phyloP scores from a whole-genome alignment of 2,113 vertebrate species.

The Phaethon lepturus region DNA sequence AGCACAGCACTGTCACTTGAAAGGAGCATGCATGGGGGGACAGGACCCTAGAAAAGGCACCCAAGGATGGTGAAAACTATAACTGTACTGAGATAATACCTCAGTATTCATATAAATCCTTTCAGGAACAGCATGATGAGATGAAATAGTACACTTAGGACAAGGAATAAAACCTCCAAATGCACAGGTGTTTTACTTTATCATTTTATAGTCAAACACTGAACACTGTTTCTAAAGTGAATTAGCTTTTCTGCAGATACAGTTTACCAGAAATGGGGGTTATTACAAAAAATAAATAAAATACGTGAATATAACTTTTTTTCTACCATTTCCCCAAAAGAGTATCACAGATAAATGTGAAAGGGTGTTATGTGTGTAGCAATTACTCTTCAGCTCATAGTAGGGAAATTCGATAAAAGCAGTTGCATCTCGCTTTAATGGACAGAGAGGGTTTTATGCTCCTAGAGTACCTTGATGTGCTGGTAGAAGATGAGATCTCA shows the following conservation, averaged over 20 bases:
- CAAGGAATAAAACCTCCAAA: neutral
- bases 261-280: neutral
- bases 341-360: neutral
- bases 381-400: neutral
- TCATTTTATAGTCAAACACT: neutral
- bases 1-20: neutral
- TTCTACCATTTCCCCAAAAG: neutral
- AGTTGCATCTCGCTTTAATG: neutral
- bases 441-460: neutral
- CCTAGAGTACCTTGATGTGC: neutral
- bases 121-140: neutral
- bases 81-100: neutral
- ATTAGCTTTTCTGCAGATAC: neutral
- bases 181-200: neutral
- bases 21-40: neutral
- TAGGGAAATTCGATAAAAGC: neutral
- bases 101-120: neutral
- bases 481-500: neutral
- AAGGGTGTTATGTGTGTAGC: rapidly evolving
- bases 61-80: neutral
- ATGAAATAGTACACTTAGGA: neutral
- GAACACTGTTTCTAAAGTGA: neutral
- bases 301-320: neutral
- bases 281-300: neutral
- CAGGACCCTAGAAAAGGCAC: neutral